Evolutionary conservation across 2,797 vertebrate genomes (phyloP).

Genomic region (Coranthus polyacanthus): DNA sequence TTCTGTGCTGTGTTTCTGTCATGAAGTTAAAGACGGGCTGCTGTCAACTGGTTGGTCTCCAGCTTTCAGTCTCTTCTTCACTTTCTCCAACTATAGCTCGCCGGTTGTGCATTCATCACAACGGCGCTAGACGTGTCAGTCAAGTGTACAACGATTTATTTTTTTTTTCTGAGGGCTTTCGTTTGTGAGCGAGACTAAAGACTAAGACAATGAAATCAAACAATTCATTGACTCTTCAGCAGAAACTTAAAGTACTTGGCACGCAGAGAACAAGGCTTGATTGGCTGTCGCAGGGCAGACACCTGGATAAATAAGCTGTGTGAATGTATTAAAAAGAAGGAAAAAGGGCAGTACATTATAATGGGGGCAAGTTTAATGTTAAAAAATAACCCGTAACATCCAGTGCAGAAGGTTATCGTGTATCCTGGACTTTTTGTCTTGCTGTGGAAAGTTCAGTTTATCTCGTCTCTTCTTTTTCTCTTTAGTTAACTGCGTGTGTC

Average conservation of each 20-base stretch:
- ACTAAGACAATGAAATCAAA: slow-evolving; percentile 41
- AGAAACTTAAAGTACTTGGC: slow-evolving; percentile 2
- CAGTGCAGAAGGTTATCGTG: not conserved
- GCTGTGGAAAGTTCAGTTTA: slow-evolving; percentile 35
- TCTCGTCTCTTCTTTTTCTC: slow-evolving; percentile 39
- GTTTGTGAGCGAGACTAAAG: slow-evolving; percentile 53
- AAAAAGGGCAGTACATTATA: not conserved
- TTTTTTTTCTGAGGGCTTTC: slow-evolving; percentile 23
- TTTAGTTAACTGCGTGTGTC: slow-evolving; percentile 96
- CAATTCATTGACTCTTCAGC: slow-evolving; percentile 20
- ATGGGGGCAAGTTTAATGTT: not conserved
- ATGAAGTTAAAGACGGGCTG: slow-evolving; percentile 36
- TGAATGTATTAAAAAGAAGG: slow-evolving; percentile 12
- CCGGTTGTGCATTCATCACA: slow-evolving; percentile 46
- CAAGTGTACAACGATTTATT: not conserved
- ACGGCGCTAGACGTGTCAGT: slow-evolving; percentile 13
- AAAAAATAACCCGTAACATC: not conserved
- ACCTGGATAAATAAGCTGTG: too few species aligned
- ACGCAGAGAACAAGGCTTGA: slow-evolving; percentile 12
- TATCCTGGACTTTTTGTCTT: not conserved
- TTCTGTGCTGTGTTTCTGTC: slow-evolving; percentile 40
- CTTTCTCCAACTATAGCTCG: slow-evolving; percentile 44
- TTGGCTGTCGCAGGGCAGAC: too few species aligned
- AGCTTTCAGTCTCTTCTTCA: slow-evolving; percentile 34
- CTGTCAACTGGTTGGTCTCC: slow-evolving; percentile 56